Conservation (phyloP, 1,140 invertebrate genomes). For the Euglossa dilemma region DNA sequence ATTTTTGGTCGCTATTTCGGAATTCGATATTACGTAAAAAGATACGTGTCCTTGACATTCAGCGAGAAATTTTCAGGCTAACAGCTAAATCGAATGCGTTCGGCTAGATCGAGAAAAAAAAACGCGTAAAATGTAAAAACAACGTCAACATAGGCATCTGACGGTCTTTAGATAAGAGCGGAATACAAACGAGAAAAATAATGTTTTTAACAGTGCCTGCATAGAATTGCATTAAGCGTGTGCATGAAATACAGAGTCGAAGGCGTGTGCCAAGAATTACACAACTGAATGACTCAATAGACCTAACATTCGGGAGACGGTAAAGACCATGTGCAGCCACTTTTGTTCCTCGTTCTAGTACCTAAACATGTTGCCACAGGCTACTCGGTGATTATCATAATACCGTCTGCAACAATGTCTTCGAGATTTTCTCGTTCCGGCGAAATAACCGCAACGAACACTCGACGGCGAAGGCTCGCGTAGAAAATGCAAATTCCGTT, state of each 20-base stretch:
- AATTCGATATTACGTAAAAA: slow-evolving; percentile 9
- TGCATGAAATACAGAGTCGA: background rate
- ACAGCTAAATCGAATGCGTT: background rate
- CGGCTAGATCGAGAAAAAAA: rapidly evolving
- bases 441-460: background rate
- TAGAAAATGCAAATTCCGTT: background rate
- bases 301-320: background rate
- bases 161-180: slow-evolving; percentile 1
- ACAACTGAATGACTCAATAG: slow-evolving; percentile 25
- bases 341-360: background rate
- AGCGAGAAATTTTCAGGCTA: background rate
- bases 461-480: too few species aligned
- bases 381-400: background rate
- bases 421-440: background rate
- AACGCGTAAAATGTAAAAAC: background rate
- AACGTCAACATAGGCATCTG: too few species aligned
- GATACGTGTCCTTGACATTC: background rate
- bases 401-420: background rate
- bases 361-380: background rate
- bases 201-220: background rate
- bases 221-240: background rate
- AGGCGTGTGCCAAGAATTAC: slow-evolving; percentile 26
- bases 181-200: background rate
- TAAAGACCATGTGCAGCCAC: background rate
- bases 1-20: background rate